phyloP scores from a whole-genome alignment of 1,140 invertebrate genomes.

The Matsumurasca onukii region DNA sequence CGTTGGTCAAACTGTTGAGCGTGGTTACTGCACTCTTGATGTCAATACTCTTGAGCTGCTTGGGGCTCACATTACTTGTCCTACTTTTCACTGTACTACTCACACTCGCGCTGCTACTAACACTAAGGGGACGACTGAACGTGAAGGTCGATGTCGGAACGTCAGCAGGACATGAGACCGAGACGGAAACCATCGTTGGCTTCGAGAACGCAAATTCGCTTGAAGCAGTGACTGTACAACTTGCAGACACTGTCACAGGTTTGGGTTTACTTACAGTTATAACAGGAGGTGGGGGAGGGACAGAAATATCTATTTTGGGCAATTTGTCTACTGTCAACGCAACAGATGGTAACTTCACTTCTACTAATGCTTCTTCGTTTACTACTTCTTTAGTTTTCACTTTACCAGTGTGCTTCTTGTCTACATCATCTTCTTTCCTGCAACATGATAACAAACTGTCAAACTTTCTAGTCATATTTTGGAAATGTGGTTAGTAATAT shows the following conservation, averaged over 20 bases:
- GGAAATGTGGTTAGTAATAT: too few relatives aligned
- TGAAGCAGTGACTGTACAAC: too few relatives aligned
- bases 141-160: slow-evolving; percentile 55
- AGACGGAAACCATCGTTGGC: background rate
- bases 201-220: background rate
- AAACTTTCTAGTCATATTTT: too few relatives aligned
- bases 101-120: slow-evolving; percentile 40
- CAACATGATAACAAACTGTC: background rate
- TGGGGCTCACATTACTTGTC: too few relatives aligned
- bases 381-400: slow-evolving; percentile 44
- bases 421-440: slow-evolving; percentile 12
- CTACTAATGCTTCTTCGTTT: slow-evolving; percentile 49
- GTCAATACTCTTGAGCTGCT: too few relatives aligned
- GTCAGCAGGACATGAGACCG: slow-evolving; percentile 36
- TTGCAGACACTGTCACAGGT: background rate
- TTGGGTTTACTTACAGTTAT: background rate
- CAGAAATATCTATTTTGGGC: slow-evolving; percentile 58
- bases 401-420: slow-evolving; percentile 17
- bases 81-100: too few relatives aligned
- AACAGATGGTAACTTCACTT: slow-evolving; percentile 58
- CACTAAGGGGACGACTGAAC: slow-evolving; percentile 54
- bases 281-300: slow-evolving; percentile 43
- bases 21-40: too few relatives aligned
- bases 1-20: too few relatives aligned
- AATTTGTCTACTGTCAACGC: slow-evolving; percentile 61